Evolutionary conservation across 2,888 invertebrate species (phyloP), one percentile per base, ranked within the genome.

Genomic region (Leucophenga maculata): DNA sequence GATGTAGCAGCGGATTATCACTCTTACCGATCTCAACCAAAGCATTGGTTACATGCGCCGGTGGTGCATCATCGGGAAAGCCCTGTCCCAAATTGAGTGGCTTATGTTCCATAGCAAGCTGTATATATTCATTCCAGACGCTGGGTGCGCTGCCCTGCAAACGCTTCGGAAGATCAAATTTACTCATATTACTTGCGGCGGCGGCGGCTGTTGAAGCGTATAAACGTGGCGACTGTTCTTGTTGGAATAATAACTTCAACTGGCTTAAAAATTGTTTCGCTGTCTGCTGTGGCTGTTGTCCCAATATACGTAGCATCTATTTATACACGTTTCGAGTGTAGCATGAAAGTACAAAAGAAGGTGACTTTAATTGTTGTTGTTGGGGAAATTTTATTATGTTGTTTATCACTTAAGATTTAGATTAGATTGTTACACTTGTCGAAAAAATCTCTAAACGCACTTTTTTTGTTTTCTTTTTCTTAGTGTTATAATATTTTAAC

Each of bases 11-110:
- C 20, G 93, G 92, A 89, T 97, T 94, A 0, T 92, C 90, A 70
- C 92, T 91, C 0, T 87, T 89, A 0, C 93, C 90, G 20, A 93
- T 92, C 16, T 93, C 91, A 0, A 92, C 91, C 69, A 98, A 89
- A 3, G 94, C 93, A 78, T 94, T 91, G 0, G 93, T 93, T 1
- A 98, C 94, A 90, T 94, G 93, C 57, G 92, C 90, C 0, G 98
- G 97, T 3, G 96, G 93, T 75, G 94, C 92, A 89, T 94, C 98
- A 89, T 98, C 97, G 0, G 98, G 97, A 88, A 98, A 98, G 0
- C 98, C 98, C 90, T 97, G 97, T 0, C 98, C 98, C 22, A 99
- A 91, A 89, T 98, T 98, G 46, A 97, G 89, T 0, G 98, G 97
- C 79, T 97, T 95, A 85, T 95, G 91, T 75, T 97, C 93, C 60